Base-by-base conservation (phyloP, 2,797 vertebrate species). In the Sebastiscus albofasciatus region DNA sequence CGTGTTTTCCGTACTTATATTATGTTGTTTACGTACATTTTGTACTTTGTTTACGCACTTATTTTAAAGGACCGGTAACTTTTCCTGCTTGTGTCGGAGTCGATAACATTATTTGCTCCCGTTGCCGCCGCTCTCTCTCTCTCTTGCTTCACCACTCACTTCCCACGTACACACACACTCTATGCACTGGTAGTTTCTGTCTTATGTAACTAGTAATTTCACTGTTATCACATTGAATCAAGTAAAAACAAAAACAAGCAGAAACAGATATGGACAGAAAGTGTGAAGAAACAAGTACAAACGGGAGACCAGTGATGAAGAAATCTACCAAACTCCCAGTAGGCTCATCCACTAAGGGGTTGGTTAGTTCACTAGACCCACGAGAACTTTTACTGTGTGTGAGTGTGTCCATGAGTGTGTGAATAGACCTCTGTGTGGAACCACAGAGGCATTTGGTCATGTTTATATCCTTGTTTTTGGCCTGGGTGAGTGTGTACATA, bases 381-480 rank as follows among this genome's bases (percentile, higher is more conserved):
- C 4, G 75, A 85, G 84, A 85, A 89, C 61, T 79, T 87, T 87
- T 78, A 89, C 81, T 85, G 79, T 70, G 60, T 85, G 72, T 86
- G 81, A 71, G 80, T 66, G 87, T 80, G 77, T 83, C 24, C 80
- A n/a, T 60, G 62, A 54, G 81, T 80, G 78, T 86, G 78, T 89
- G 83, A 87, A 83, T 83, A 81, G 79, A 83, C 80, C 82, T 88
- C 89, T 86, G 74, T 87, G 90, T 88, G 85, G 69, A 92, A 88
- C 92, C 89, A 91, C 93, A 90, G 81, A 80, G 87, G 83, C 72
- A 81, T 91, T 92, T 91, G 85, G 92, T 90, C 87, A 86, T 90
- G 90, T 92, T 90, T 90, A 92, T 91, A 88, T 90, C 88, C 91
- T 89, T 93, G 88, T 91, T 91, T 93, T 91, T 93, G 89, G 86